These are phyloP conservation scores for Zaprionus obscuricornis DNA, from an alignment of 2,888 invertebrate genomes.

Conservation along the genomic window DNA sequence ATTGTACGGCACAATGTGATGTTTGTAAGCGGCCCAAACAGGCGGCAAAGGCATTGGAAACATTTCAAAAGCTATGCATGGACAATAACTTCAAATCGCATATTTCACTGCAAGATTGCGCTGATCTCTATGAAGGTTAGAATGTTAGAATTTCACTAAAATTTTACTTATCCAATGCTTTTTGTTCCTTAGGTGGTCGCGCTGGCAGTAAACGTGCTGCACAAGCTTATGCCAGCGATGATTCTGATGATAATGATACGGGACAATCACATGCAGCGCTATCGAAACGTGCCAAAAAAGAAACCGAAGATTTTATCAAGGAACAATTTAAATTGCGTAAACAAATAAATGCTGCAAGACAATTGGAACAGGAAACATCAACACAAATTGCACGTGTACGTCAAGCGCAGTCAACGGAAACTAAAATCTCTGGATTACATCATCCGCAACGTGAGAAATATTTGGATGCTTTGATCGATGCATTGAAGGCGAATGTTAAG, in stretches of 20 bases:
- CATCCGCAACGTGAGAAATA: constrained; percentile 90
- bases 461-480: constrained; percentile 88
- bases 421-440: constrained; percentile 91
- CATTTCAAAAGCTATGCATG: constrained; percentile 84
- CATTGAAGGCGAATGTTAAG: constrained; percentile 88
- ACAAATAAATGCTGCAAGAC: constrained; percentile 76
- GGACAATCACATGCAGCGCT: constrained; percentile 77
- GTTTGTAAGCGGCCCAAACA: constrained; percentile 89
- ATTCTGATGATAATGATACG: constrained; percentile 83
- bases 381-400: constrained; percentile 88
- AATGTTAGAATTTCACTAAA: not conserved
- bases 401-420: constrained; percentile 89
- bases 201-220: constrained; percentile 60
- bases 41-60: constrained; percentile 89
- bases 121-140: constrained; percentile 83
- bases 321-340: constrained; percentile 91
- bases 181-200: constrained; percentile 72
- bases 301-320: constrained; percentile 88
- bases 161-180: no score
- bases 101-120: constrained; percentile 82
- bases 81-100: constrained; percentile 81
- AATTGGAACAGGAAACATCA: constrained; percentile 85
- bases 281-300: constrained; percentile 85
- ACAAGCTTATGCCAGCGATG: constrained; percentile 83
- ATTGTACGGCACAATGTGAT: constrained; percentile 90